These are phyloP conservation scores for Chromobotia macracanthus DNA, from an alignment of 2,797 vertebrate species.

Conservation along the genomic window DNA sequence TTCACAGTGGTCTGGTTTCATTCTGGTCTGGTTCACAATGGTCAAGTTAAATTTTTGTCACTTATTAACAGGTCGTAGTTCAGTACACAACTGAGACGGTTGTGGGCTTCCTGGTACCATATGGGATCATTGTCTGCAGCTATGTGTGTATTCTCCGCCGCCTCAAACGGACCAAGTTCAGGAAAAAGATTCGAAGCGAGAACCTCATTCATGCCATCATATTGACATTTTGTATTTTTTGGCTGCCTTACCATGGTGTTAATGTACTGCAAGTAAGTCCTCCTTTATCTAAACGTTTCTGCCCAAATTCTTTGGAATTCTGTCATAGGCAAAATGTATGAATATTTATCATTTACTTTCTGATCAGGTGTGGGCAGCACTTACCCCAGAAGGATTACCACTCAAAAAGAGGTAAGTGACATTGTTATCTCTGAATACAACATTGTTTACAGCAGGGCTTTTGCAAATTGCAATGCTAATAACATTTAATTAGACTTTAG, in stretches of 20 bases:
- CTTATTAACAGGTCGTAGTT: too few relatives aligned
- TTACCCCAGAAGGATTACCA: background rate
- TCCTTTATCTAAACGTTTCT: background rate
- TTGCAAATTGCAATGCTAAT: too few relatives aligned
- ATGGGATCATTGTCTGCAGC: too few relatives aligned
- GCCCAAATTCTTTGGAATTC: background rate
- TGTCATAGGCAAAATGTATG: background rate
- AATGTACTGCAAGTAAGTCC: constrained; percentile 81
- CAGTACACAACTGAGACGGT: too few relatives aligned
- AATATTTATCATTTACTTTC: constrained; percentile 1
- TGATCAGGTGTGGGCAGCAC: constrained; percentile 47
- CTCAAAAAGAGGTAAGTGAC: constrained; percentile 5
- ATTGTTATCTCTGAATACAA: background rate
- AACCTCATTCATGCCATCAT: constrained; percentile 87
- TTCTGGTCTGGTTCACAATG: too few relatives aligned
- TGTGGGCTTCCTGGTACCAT: too few relatives aligned
- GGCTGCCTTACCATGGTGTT: constrained; percentile 85
- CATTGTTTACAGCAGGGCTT: background rate
- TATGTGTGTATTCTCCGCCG: constrained; percentile 80
- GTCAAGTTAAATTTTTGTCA: too few relatives aligned
- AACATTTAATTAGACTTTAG: background rate
- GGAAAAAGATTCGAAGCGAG: constrained; percentile 74
- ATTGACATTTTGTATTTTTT: constrained; percentile 84
- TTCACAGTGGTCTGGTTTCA: too few relatives aligned
- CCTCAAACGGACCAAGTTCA: constrained; percentile 76